phyloP scores from a whole-genome alignment of 2,113 vertebrate species.

The Morone saxatilis region DNA sequence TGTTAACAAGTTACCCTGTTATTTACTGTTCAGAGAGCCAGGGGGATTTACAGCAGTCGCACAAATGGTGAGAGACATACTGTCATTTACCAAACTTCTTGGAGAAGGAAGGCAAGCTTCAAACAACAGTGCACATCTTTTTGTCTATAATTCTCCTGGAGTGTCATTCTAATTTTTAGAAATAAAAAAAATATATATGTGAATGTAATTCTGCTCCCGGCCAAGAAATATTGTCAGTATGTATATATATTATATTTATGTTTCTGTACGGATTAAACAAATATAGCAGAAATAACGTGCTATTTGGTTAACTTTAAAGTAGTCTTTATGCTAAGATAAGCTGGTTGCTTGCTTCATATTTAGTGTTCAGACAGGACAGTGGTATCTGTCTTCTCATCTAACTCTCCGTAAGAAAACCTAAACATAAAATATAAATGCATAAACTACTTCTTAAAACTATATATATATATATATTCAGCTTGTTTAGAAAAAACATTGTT shows the following conservation, averaged over 20 bases:
- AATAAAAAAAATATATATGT: not conserved
- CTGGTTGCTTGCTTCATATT: not conserved
- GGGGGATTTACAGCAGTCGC: not conserved
- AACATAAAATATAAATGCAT: too few species aligned
- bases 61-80: not conserved
- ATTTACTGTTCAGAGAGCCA: not conserved
- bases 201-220: too few species aligned
- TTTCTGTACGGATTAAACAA: too few species aligned
- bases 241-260: not conserved
- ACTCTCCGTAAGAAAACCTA: not conserved
- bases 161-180: too few species aligned
- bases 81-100: not conserved
- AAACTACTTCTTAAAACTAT: too few species aligned
- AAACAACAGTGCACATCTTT: not conserved
- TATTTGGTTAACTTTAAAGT: too few species aligned
- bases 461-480: not conserved
- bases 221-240: not conserved
- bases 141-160: not conserved
- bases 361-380: not conserved
- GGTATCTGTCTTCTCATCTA: too few species aligned
- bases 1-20: not conserved
- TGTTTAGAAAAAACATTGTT: not conserved
- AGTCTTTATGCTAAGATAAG: not conserved
- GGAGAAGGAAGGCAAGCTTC: not conserved
- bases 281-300: not conserved